A percentile compares a stretch with the other conserved stretches of the same genome.
Evolutionary conservation across 2,888 invertebrate genomes (phyloP).

Genomic region (Carterocephalus palaemon): DNA sequence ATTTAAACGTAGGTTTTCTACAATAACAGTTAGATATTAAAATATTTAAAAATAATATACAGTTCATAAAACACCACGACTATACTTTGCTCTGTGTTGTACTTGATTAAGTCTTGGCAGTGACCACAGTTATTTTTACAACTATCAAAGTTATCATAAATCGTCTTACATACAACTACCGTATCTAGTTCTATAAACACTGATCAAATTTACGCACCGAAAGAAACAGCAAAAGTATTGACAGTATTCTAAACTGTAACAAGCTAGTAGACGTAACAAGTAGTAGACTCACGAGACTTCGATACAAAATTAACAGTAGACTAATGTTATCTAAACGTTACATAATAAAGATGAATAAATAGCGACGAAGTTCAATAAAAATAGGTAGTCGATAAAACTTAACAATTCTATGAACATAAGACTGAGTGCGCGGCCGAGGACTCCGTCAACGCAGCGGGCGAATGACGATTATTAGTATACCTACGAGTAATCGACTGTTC

Average conservation of each 20-base stretch:
- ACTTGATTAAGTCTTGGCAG: constrained; percentile 68
- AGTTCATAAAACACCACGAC: constrained; percentile 38
- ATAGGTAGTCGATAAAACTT: constrained; percentile 42
- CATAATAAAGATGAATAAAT: constrained; percentile 49
- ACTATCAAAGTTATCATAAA: constrained; percentile 40
- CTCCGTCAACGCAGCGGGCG: constrained; percentile 31
- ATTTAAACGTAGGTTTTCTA: constrained; percentile 2
- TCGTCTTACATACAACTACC: constrained; percentile 42
- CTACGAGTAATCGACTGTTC: constrained; percentile 62
- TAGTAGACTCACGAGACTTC: constrained; percentile 40
- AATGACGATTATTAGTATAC: constrained; percentile 53
- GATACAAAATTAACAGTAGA: constrained; percentile 49
- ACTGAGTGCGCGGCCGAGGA: constrained; percentile 55
- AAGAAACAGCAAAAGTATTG: constrained; percentile 29
- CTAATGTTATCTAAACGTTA: constrained; percentile 45
- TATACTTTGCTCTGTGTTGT: constrained; percentile 55
- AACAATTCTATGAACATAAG: constrained; percentile 59
- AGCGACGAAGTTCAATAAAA: constrained; percentile 50
- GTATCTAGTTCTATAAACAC: constrained; percentile 43
- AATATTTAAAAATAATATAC: constrained; percentile 34
- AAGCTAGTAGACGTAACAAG: no score
- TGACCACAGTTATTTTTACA: constrained; percentile 46
- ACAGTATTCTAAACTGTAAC: constrained; percentile 29
- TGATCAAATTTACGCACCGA: constrained; percentile 45
- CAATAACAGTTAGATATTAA: constrained; percentile 14